Evolutionary conservation across 2,888 invertebrate species (phyloP).

Genomic region (Diaprepes abbreviatus): DNA sequence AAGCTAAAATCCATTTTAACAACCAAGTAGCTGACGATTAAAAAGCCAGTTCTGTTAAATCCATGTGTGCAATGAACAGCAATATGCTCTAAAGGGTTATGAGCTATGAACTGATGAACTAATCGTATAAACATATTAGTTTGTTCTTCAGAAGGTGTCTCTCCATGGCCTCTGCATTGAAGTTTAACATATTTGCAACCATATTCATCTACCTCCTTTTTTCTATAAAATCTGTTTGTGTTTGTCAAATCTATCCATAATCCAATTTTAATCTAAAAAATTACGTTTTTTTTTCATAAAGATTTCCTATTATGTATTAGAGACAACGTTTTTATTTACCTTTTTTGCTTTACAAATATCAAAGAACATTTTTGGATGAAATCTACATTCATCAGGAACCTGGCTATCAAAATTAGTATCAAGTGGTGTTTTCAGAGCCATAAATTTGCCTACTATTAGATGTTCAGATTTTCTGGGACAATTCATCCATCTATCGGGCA

Average conservation of each 20-base stretch:
- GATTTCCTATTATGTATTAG: neutral
- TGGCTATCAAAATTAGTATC: slow-evolving; percentile 84
- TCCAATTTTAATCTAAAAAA: slow-evolving; percentile 83
- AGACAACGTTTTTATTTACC: slow-evolving; percentile 67
- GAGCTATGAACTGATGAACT: slow-evolving; percentile 82
- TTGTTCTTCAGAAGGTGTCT: slow-evolving; percentile 90
- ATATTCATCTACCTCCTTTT: slow-evolving; percentile 79
- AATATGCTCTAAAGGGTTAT: slow-evolving; percentile 83
- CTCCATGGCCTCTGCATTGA: slow-evolving; percentile 92
- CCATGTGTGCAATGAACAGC: slow-evolving; percentile 98
- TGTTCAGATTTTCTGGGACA: slow-evolving; percentile 86
- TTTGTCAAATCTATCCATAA: slow-evolving; percentile 98
- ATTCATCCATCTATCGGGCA: slow-evolving; percentile 89
- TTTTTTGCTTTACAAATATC: slow-evolving; percentile 82
- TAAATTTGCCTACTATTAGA: slow-evolving; percentile 85
- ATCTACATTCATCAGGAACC: slow-evolving; percentile 87
- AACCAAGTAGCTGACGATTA: slow-evolving; percentile 92
- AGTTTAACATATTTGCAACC: slow-evolving; percentile 90
- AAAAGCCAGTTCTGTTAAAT: slow-evolving; percentile 97
- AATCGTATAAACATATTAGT: slow-evolving; percentile 85
- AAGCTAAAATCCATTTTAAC: slow-evolving; percentile 86
- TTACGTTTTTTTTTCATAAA: neutral
- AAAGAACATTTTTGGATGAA: slow-evolving; percentile 91
- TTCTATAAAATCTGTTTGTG: slow-evolving; percentile 93
- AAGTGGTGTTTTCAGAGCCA: slow-evolving; percentile 96